These are phyloP conservation scores for Melanotaenia maccullochi DNA, from an alignment of 2,797 vertebrate genomes.

Conservation along the genomic window DNA sequence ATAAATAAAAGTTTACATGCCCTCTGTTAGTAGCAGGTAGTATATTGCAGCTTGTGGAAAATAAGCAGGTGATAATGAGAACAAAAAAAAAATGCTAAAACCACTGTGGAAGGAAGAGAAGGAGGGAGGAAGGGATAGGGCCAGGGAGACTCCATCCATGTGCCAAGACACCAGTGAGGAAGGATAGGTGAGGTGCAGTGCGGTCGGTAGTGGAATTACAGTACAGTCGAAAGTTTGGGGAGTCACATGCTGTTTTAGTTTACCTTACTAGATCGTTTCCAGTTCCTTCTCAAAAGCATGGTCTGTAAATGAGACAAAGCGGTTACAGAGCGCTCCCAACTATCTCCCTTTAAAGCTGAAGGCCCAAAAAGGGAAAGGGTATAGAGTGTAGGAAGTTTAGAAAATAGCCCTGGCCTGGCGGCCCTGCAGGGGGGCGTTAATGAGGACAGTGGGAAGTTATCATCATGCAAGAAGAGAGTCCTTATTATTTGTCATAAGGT, in stretches of 20 bases:
- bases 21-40: conserved; percentile 20
- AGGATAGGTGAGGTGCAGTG: conserved; percentile 64
- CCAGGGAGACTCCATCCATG: conserved; percentile 65
- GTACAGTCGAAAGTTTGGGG: conserved; percentile 56
- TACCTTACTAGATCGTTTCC: conserved; percentile 99
- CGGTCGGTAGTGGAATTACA: conserved; percentile 58
- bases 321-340: conserved; percentile 87
- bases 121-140: conserved; percentile 36
- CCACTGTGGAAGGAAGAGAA: conserved; percentile 50
- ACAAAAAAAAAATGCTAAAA: conserved; percentile 44
- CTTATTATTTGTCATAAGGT: conserved; percentile 16
- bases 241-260: conserved; percentile 88
- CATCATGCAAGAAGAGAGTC: conserved; percentile 64
- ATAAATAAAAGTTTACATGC: conserved; percentile 9
- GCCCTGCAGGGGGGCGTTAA: conserved; percentile 10
- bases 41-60: conserved; percentile 80
- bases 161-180: conserved; percentile 72
- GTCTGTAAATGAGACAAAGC: conserved; percentile 98
- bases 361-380: conserved; percentile 55
- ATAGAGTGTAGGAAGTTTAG: conserved; percentile 29
- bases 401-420: conserved; percentile 46
- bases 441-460: conserved; percentile 33
- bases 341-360: conserved; percentile 56
- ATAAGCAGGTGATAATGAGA: conserved; percentile 62
- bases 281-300: conserved; percentile 98